phyloP scores from a whole-genome alignment of 1,140 invertebrate genomes.

The Drosophila ananassae region DNA sequence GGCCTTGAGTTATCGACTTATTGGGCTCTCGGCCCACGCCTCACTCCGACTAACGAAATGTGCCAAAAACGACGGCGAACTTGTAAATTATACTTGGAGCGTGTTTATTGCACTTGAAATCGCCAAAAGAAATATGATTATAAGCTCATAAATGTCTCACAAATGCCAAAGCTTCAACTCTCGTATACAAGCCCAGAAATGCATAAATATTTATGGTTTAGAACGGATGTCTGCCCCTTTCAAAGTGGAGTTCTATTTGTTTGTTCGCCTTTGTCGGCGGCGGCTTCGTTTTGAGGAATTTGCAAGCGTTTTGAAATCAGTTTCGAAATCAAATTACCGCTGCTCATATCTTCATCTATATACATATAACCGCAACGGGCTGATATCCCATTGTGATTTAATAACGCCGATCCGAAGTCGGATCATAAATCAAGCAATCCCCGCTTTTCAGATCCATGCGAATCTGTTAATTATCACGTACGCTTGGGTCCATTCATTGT shows the following conservation, averaged over 20 bases:
- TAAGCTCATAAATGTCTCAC: conserved; percentile 14
- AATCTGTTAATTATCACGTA: conserved; percentile 77
- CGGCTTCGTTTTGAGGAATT: conserved; percentile 18
- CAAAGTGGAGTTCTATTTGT: conserved; percentile 9
- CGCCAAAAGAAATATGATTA: conserved; percentile 21
- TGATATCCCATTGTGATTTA: conserved; percentile 51
- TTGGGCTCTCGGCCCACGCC: conserved; percentile 49
- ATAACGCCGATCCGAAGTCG: conserved; percentile 43
- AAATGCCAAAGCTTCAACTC: conserved; percentile 47
- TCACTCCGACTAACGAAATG: conserved; percentile 19
- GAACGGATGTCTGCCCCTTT: conserved; percentile 9
- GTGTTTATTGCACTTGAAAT: conserved; percentile 42
- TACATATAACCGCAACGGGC: conserved; percentile 24
- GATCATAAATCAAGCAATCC: conserved; percentile 51
- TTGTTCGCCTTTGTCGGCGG: conserved; percentile 19
- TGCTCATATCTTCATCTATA: conserved; percentile 33
- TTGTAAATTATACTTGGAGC: conserved; percentile 42
- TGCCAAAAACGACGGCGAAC: conserved; percentile 26
- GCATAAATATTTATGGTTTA: conserved; percentile 42
- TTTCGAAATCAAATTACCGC: conserved; percentile 10
- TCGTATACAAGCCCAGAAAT: conserved; percentile 14
- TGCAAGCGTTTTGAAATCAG: conserved; percentile 11
- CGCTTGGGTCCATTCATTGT: conserved; percentile 22
- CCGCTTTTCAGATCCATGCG: conserved; percentile 39
- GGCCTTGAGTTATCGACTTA: conserved; percentile 72